These are phyloP conservation scores for Drosophila paranaensis DNA, from an alignment of 2,888 invertebrate species.

Conservation along the genomic window DNA sequence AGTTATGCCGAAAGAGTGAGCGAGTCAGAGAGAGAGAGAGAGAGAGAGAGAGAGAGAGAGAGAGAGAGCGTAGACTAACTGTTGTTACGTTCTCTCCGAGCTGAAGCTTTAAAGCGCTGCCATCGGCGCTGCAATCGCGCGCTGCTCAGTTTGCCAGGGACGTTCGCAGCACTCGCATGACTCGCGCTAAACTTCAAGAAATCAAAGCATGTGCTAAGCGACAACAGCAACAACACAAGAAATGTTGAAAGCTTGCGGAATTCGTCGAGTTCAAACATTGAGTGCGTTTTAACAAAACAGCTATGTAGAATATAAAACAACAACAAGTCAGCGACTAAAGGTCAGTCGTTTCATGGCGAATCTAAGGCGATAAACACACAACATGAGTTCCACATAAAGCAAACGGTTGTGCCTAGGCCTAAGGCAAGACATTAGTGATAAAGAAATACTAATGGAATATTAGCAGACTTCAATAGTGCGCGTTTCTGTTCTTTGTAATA, in stretches of 20 bases:
- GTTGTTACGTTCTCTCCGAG: conserved; percentile 4
- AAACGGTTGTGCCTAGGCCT: conserved; percentile 9
- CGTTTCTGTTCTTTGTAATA: neutral
- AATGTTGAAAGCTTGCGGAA: conserved; percentile 28
- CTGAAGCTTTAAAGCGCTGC: conserved; percentile 11
- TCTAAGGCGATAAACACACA: conserved; percentile 62
- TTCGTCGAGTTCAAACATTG: conserved; percentile 28
- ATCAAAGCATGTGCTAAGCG: conserved; percentile 11
- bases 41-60: neutral
- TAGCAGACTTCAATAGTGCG: neutral
- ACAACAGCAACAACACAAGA: conserved; percentile 4
- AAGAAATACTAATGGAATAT: conserved; percentile 1
- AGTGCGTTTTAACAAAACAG: conserved; percentile 24
- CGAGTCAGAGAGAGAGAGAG: neutral
- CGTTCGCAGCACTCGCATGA: conserved; percentile 39
- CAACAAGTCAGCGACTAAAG: conserved; percentile 59
- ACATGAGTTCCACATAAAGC: conserved; percentile 26
- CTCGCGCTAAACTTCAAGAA: conserved; percentile 21
- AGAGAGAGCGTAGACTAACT: neutral
- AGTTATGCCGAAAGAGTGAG: conserved; percentile 5
- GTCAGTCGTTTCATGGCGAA: conserved; percentile 56
- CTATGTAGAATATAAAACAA: conserved; percentile 2
- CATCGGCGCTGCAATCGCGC: conserved; percentile 15
- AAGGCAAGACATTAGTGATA: conserved; percentile 13
- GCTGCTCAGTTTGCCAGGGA: conserved; percentile 54